Conservation (phyloP, 2,888 invertebrate genomes). For the Drosophila niveifrons region DNA sequence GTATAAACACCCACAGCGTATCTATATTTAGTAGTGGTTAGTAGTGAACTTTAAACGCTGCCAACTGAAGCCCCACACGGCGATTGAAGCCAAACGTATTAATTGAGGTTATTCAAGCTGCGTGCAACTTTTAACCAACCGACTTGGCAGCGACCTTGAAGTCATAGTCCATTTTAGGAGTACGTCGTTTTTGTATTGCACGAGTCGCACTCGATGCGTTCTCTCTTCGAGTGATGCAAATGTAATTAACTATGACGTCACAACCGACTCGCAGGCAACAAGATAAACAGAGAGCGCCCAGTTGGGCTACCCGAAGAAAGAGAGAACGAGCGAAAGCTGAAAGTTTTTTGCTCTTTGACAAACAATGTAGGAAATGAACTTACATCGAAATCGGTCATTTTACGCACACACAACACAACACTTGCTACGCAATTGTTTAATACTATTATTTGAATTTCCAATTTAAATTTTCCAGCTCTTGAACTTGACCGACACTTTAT, state of each 20-base stretch:
- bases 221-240: conserved; percentile 3
- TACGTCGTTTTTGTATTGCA: conserved; percentile 10
- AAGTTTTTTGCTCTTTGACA: conserved; percentile 5
- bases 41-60: conserved; percentile 10
- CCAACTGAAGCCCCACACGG: conserved; percentile 34
- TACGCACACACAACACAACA: conserved; percentile 19
- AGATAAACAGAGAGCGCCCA: conserved; percentile 54
- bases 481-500: conserved; percentile 43
- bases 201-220: conserved; percentile 7
- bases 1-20: too few species aligned
- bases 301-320: conserved; percentile 5
- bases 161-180: conserved; percentile 23
- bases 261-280: conserved; percentile 7
- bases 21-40: conserved; percentile 9
- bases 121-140: conserved; percentile 10
- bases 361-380: conserved; percentile 44
- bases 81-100: background rate
- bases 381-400: conserved; percentile 76
- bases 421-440: conserved; percentile 18
- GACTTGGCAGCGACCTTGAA: conserved; percentile 48
- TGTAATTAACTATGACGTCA: conserved; percentile 60
- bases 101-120: conserved; percentile 39
- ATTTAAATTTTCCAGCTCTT: conserved; percentile 53
- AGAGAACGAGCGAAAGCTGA: conserved; percentile 10
- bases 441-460: conserved; percentile 33